Evolutionary conservation across 2,797 vertebrate species (phyloP), one percentile per base, ranked within the genome.

Genomic region (Galago senegalensis): DNA sequence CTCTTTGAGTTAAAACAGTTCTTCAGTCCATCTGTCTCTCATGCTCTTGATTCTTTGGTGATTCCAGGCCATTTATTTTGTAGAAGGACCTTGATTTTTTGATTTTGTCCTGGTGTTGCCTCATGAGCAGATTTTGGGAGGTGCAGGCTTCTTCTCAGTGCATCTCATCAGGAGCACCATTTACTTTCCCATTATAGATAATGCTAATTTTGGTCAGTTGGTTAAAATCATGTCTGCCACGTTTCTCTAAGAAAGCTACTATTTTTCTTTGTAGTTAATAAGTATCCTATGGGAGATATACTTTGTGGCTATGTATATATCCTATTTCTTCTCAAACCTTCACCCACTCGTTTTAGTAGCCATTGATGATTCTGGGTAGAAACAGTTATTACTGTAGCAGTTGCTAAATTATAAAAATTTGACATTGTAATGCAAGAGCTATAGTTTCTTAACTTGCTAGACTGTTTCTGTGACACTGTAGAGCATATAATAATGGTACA

Each of bases 261-360:
- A 5, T 77, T 73, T 93, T 81, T 75, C 61, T 58, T 86, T 88
- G 72, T 92, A 92, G 91, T 67, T 93, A 89, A 16, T 67, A 63
- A 76, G 63, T 87, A 43, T 87, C 37, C 93, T 76, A 11, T 27
- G 40, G 67, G 34, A 92, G 73, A 69, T 58, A 69, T 58, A 31
- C 37, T 92, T 91, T 80, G 58, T 86, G 60, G 79, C 77, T 79
- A 9, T 56, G 25, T 40, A 89, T 65, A 40, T 61, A 70, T n/a
- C 65, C 7, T 9, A 7, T 83, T 93, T 53, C 21, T 75, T 16
- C 77, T 56, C 87, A 79, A 29, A 69, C 46, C 77, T 95, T 61
- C 14, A 37, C 20, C 87, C 17, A 14, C 0, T 82, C 56, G 27
- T 58, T 84, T 96, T 93, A 49, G 27, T 46, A 86, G n/a, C 53